These are phyloP conservation scores for Sula dactylatra DNA, from an alignment of 2,113 vertebrate species.

Conservation along the genomic window DNA sequence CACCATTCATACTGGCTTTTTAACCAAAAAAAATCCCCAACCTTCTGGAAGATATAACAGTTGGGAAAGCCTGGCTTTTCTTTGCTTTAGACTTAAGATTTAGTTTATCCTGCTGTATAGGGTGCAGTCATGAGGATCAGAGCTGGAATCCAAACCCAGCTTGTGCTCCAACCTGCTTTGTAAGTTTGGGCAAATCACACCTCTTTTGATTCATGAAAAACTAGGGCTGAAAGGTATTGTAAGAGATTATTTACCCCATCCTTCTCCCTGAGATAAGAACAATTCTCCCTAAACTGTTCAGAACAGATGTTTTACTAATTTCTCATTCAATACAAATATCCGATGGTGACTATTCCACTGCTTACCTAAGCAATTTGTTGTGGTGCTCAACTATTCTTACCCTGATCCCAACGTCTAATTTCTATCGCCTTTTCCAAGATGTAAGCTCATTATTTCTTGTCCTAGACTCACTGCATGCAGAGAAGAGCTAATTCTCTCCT, in stretches of 20 bases:
- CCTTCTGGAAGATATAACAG: not conserved
- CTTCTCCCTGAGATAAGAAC: not conserved
- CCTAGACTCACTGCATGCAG: not conserved
- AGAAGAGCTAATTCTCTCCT: constrained; percentile 8
- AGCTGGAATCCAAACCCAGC: not conserved
- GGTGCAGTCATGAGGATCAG: not conserved
- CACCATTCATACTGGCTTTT: not conserved
- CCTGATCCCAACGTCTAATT: not conserved
- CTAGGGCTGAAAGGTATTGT: not conserved
- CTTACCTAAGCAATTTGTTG: not conserved
- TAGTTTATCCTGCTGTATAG: not conserved
- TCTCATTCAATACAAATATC: not conserved
- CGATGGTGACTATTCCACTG: not conserved
- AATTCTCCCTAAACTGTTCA: not conserved
- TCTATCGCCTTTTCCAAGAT: not conserved
- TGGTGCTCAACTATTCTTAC: not conserved
- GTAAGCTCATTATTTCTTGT: constrained; percentile 38
- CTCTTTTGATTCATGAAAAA: not conserved
- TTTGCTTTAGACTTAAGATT: not conserved
- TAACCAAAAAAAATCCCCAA: not conserved
- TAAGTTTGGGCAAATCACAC: not conserved
- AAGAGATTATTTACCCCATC: not conserved
- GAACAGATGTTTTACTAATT: not conserved
- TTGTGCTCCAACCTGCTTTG: not conserved
- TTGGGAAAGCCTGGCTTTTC: not conserved